Evolutionary conservation across 1,140 invertebrate species (phyloP), one percentile per base, ranked within the genome.

Genomic region (Daktulosphaira vitifoliae): DNA sequence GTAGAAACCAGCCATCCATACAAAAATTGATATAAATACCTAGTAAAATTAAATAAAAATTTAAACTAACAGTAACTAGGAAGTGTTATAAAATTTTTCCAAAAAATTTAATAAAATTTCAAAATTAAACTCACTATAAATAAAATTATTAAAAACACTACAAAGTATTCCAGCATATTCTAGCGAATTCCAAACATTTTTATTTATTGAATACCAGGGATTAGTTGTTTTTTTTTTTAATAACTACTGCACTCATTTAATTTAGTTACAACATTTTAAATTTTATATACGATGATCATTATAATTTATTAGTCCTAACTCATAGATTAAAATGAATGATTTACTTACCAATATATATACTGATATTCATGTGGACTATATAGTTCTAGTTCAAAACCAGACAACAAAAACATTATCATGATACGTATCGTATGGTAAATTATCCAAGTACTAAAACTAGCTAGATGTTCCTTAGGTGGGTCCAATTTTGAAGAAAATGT

Each of bases 321-420:
- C n/a, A n/a, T n/a, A n/a, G n/a, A n/a, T n/a, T n/a, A n/a, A n/a
- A n/a, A n/a, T n/a, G n/a, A n/a, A n/a, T n/a, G n/a, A n/a, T n/a
- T n/a, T n/a, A 71, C 76, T 76, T 74, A 86, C 92, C 92, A 95
- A 78, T 87, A 96, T 68, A 96, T 88, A 72, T 95, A 98, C 71
- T 94, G 87, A 76, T 92, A 97, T 78, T 98, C 95, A 73, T 96
- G 93, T n/a, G 88, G 84, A 44, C 90, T 91, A 78, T 97, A 98
- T 0, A 98, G 77, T 74, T 97, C 93, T 16, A 98, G 78, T 73
- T 98, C 94, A 71, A 98, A 92, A 0, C 95, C 95, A 54, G 90
- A 88, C 65, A 97, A 80, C 22, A 96, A 79, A 76, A 95, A 98
- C 74, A 92, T 87, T 65, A 95, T 88, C 92, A 97, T 97, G n/a